A percentile compares a stretch with the other conserved stretches of the same genome.
Conservation (phyloP, 2,888 invertebrate genomes). For the Dioctria linearis region DNA sequence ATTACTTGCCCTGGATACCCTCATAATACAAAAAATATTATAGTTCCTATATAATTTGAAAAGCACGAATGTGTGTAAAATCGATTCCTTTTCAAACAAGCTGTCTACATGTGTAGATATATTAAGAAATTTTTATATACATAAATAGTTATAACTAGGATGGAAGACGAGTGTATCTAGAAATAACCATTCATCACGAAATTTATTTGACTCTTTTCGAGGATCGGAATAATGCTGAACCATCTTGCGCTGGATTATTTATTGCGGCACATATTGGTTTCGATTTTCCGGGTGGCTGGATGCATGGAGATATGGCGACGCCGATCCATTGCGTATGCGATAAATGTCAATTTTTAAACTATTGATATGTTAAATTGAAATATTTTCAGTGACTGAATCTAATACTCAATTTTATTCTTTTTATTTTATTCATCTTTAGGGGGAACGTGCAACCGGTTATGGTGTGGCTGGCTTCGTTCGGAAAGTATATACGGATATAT, state of each 20-base stretch:
- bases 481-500: constrained; percentile 76
- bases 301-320: constrained; percentile 92
- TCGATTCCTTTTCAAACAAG: constrained; percentile 2
- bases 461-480: constrained; percentile 91
- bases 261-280: constrained; percentile 89
- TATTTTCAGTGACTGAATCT: background rate
- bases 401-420: constrained; percentile 8
- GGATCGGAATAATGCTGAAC: constrained; percentile 89
- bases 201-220: constrained; percentile 64
- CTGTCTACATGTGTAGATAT: background rate
- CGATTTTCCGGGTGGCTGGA: constrained; percentile 87
- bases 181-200: constrained; percentile 33
- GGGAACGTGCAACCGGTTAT: constrained; percentile 88
- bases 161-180: constrained; percentile 18
- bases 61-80: background rate
- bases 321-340: constrained; percentile 82
- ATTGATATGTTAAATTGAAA: background rate
- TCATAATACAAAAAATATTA: constrained; percentile 27
- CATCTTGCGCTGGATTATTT: constrained; percentile 92
- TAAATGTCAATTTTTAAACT: constrained; percentile 40
- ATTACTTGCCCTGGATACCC: background rate
- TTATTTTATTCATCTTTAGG: constrained; percentile 72
- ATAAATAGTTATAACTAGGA: constrained; percentile 19
- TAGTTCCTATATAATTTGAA: constrained; percentile 24
- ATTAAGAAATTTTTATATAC: background rate